Evolutionary conservation across 1,140 invertebrate species (phyloP), one percentile per base, ranked within the genome.

Genomic region (Triops cancriformis): DNA sequence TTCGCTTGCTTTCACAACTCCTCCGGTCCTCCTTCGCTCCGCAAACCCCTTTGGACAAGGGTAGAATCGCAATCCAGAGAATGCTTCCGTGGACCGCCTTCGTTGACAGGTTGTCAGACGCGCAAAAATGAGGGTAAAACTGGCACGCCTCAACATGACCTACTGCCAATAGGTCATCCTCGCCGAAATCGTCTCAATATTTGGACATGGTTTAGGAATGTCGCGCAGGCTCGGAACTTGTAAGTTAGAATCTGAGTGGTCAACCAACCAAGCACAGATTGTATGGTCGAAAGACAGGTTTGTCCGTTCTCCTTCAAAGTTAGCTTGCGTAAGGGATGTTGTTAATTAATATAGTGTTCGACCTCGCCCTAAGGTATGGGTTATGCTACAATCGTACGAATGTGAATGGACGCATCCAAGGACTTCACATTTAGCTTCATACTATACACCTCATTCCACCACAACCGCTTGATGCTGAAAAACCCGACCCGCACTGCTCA

Each of bases 271-370:
- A 1, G 43, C 43, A 6, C 14, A 6, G 51, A 64, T 64, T 64
- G 51, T 64, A 64, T 64, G 51, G 51, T 64, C 51, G 51, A 64
- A 64, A 64, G 51, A 64, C 51, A 64, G 51, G 51, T 64, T 64
- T 64, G 14, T 64, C 51, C 51, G 51, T 64, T 64, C 51, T 64
- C 51, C 51, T 64, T 64, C 7, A 64, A 64, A 64, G 51, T 64
- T 64, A 64, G 51, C 51, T 18, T 64, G 51, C 51, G 23, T 64
- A 64, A 64, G n/a, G 31, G 51, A 64, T 64, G 51, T 14, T 64
- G 18, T 64, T 64, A 64, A 64, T 64, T 64, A 64, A 18, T 37
- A 37, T 64, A 64, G 51, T 23, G 51, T 64, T 64, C 51, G 51
- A 64, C 51, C 51, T 64, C 51, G 51, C 51, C 51, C 51, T 64